A percentile compares a stretch with the other conserved stretches of the same genome.
Conservation (phyloP, 2,888 invertebrate genomes). For the Platerodrilus igneus region DNA sequence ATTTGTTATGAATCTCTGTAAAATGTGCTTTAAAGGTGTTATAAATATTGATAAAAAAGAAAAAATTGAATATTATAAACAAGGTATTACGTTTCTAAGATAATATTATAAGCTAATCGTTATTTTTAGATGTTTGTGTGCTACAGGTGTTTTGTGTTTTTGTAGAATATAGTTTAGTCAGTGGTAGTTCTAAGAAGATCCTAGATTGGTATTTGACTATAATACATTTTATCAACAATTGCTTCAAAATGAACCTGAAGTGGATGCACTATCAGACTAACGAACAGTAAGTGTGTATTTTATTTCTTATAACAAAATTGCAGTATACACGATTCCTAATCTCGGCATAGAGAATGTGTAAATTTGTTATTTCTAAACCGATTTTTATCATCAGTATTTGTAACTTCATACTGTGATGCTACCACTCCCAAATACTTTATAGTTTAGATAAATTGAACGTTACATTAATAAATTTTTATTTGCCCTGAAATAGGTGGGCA, state of each 20-base stretch:
- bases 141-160: constrained; percentile 34
- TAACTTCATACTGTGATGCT: too few species aligned
- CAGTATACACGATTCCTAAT: too few species aligned
- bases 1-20: constrained; percentile 33
- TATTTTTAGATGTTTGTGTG: constrained; percentile 35
- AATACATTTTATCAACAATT: constrained; percentile 33
- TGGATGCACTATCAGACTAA: constrained; percentile 29
- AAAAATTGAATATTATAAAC: constrained; percentile 30
- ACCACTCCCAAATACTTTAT: too few species aligned
- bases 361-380: too few species aligned
- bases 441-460: too few species aligned
- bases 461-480: too few species aligned
- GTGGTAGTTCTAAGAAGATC: constrained; percentile 20
- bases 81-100: constrained; percentile 27
- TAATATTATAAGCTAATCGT: constrained; percentile 5
- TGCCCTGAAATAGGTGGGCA: too few species aligned
- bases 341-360: too few species aligned
- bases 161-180: constrained; percentile 29
- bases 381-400: too few species aligned
- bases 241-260: constrained; percentile 27
- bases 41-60: constrained; percentile 23
- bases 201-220: constrained; percentile 30
- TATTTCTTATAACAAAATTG: too few species aligned
- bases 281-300: constrained; percentile 27
- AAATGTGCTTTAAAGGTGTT: constrained; percentile 13